Base-by-base conservation (phyloP, 2,113 vertebrate species). In the Phaethornis superciliosus region DNA sequence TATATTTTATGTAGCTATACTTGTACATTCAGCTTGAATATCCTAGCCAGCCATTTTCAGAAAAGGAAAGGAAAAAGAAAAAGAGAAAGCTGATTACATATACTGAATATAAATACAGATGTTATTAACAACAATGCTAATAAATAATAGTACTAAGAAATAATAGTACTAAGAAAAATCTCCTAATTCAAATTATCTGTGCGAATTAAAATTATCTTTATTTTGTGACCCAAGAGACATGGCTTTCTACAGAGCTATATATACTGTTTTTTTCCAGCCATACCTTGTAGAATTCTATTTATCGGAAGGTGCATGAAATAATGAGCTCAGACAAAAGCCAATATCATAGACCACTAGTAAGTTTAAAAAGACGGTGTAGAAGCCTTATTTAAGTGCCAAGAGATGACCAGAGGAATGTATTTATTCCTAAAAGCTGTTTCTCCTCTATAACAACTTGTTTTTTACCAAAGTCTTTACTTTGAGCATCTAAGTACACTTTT, bases 1-100 rank as follows among this genome's bases (percentile, higher is more conserved):
- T 93, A 93, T 94, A 90, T 52, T 67, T 49, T 81, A 95, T 96
- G 84, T 63, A 89, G 93, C 95, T 96, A 94, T 94, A 97, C 96
- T 94, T 97, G 89, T 95, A 96, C 85, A 97, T 94, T 95, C 91
- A 95, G 88, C 93, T 90, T 3, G 72, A 96, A 96, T 92, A 93
- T 95, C 92, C 94, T 94, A 97, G 91, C 94, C 91, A 94, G 95
- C 89, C 95, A 94, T 96, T 96, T 96, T 93, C 92, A 96, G 94
- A 95, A 96, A 96, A 95, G 68, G 75, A 93, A 89, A 95, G 64
- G 88, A 91, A 91, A 95, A 96, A 94, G 88, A 94, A 85, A 96
- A 85, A 95, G 90, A 94, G 93, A 96, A 94, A 95, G 71, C 85
- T 68, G 90, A 96, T 96, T 96, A 96, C 80, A 95, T 95, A 95